Conservation (phyloP, 1,140 invertebrate genomes). For the Subanguina moxae region DNA sequence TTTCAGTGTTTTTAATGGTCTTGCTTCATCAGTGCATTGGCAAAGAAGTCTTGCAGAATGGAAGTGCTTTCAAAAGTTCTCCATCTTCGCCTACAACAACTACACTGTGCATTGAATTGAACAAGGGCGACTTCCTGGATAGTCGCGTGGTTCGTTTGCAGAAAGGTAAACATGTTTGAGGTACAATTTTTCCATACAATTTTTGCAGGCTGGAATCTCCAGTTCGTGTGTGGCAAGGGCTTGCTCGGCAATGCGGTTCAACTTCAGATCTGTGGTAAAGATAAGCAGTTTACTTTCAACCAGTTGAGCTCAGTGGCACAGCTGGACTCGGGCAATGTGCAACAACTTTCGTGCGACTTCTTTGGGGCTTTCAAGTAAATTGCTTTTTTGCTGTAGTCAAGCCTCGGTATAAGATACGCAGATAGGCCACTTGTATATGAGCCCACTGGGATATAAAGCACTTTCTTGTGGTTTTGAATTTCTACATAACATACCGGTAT, state of each 20-base stretch:
- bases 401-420: too few relatives aligned
- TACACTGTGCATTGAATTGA: conserved; percentile 40
- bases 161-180: conserved; percentile 30
- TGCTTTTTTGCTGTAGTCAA: not conserved
- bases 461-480: too few relatives aligned
- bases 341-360: conserved; percentile 29
- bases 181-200: not conserved
- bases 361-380: conserved; percentile 42
- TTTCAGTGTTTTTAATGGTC: too few relatives aligned
- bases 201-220: conserved; percentile 36
- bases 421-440: too few relatives aligned
- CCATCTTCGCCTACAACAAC: not conserved
- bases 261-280: conserved; percentile 14
- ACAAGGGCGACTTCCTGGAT: conserved; percentile 37
- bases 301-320: conserved; percentile 13
- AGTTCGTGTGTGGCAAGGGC: conserved; percentile 23
- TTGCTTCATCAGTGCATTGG: too few relatives aligned
- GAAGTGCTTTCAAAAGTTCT: too few relatives aligned
- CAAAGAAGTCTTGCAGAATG: too few relatives aligned
- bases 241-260: conserved; percentile 25
- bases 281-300: conserved; percentile 5
- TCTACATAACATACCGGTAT: too few relatives aligned
- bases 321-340: conserved; percentile 21
- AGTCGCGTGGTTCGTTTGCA: conserved; percentile 34
- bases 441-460: too few relatives aligned